Evolutionary conservation across 1,140 invertebrate species (phyloP).

Genomic region (Lordiphosa stackelbergi): DNA sequence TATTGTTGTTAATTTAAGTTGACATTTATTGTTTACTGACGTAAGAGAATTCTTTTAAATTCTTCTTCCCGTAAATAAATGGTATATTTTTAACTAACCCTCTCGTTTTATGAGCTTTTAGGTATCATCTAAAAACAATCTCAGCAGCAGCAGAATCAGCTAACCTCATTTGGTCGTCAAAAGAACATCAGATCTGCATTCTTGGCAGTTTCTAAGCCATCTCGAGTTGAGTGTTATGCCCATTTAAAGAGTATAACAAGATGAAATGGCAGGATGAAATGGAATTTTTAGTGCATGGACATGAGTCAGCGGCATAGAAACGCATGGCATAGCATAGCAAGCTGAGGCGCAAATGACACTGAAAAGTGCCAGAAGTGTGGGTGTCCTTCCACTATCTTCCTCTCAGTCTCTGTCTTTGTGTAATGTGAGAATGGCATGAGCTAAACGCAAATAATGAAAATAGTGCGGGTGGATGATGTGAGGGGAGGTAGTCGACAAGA

Average conservation of each 20-base stretch:
- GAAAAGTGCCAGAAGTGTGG: conserved; percentile 46
- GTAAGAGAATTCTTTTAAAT: too few relatives aligned
- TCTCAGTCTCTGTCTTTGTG: conserved; percentile 15
- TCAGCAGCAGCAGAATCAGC: conserved; percentile 2
- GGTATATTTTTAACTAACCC: too few relatives aligned
- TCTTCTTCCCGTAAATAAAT: too few relatives aligned
- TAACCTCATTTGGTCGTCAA: conserved; percentile 5
- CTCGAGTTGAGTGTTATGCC: conserved; percentile 28
- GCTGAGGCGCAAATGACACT: conserved; percentile 62
- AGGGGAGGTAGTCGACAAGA: conserved; percentile 55
- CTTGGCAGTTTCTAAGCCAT: conserved; percentile 6
- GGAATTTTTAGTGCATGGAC: conserved; percentile 67
- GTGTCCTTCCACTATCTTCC: conserved; percentile 1
- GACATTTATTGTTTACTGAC: too few relatives aligned
- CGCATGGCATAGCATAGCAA: conserved; percentile 39
- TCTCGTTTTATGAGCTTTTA: too few relatives aligned
- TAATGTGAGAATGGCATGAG: conserved; percentile 59
- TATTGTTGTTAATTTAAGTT: too few relatives aligned
- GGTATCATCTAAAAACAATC: background rate
- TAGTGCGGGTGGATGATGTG: conserved; percentile 16
- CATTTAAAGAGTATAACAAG: conserved; percentile 52
- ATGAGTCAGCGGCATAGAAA: conserved; percentile 54
- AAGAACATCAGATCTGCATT: conserved; percentile 1
- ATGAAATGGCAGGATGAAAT: conserved; percentile 59
- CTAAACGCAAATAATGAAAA: conserved; percentile 73